Percentiles rank a stretch among this genome's conserved stretches.
Evolutionary conservation across 1,140 invertebrate species (phyloP).

Genomic region (Ptiloglossa arizonensis): DNA sequence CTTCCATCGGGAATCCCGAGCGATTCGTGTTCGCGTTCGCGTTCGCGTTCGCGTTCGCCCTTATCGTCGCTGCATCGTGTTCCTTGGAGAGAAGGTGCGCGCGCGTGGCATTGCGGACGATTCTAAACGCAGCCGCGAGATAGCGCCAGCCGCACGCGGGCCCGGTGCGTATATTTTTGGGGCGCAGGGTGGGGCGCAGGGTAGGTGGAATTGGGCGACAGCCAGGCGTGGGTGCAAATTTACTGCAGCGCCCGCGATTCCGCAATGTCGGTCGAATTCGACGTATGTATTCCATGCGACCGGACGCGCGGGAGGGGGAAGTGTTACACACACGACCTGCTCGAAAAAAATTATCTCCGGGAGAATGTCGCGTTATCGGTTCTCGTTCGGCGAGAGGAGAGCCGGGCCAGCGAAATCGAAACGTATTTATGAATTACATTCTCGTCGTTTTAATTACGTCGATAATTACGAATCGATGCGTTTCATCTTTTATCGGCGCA

Average conservation of each 20-base stretch:
- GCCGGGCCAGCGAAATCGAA: not conserved
- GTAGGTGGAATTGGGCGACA: conserved; percentile 44
- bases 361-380: conserved; percentile 23
- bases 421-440: conserved; percentile 10
- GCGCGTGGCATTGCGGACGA: conserved; percentile 50
- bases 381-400: not conserved
- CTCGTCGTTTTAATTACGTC: not conserved
- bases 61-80: conserved; percentile 41
- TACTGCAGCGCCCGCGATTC: conserved; percentile 51
- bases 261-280: conserved; percentile 40
- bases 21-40: too few relatives aligned
- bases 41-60: not conserved
- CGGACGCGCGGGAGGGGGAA: too few relatives aligned
- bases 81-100: conserved; percentile 22
- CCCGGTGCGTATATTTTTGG: conserved; percentile 55
- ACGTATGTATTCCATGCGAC: conserved; percentile 29
- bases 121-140: conserved; percentile 67
- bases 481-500: not conserved
- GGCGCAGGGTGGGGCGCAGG: conserved; percentile 10
- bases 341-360: conserved; percentile 14
- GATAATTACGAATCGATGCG: not conserved
- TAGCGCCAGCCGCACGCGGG: conserved; percentile 65
- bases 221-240: conserved; percentile 63
- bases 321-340: not conserved
- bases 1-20: too few relatives aligned